Conservation (phyloP, 2,113 vertebrate species). For the Oncorhynchus gorbuscha region DNA sequence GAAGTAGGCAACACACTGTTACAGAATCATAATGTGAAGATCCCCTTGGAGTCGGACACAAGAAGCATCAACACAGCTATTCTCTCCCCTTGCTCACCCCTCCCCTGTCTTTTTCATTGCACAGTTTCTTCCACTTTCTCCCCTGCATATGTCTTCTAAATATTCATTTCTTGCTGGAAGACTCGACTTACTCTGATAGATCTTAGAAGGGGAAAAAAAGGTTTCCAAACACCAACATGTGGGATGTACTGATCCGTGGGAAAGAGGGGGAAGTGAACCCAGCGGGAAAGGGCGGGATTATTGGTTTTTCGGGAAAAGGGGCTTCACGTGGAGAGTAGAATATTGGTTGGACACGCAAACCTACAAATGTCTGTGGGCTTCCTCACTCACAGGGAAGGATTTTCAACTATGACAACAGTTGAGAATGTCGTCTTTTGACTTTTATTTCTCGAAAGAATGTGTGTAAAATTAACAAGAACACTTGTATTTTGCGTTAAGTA, state of each 20-base stretch:
- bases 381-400: not conserved
- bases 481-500: not conserved
- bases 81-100: conserved; percentile 39
- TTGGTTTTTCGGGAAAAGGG: conserved; percentile 57
- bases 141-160: conserved; percentile 56
- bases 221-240: conserved; percentile 62
- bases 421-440: not conserved
- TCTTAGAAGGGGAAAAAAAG: conserved; percentile 54
- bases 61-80: conserved; percentile 38
- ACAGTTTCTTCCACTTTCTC: conserved; percentile 18
- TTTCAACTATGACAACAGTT: not conserved
- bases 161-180: conserved; percentile 63
- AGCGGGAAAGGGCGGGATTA: conserved; percentile 59
- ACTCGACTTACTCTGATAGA: conserved; percentile 55
- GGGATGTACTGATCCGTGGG: conserved; percentile 64
- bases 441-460: not conserved
- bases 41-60: conserved; percentile 71
- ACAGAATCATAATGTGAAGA: conserved; percentile 76
- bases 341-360: not conserved
- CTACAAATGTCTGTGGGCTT: not conserved
- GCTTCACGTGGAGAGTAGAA: not conserved
- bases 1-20: conserved; percentile 77
- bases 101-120: conserved; percentile 36
- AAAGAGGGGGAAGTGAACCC: conserved; percentile 56
- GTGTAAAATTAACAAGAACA: not conserved